A percentile compares a stretch with the other conserved stretches of the same genome.
Evolutionary conservation across 2,888 invertebrate species (phyloP).

Genomic region (Gandaritis pyraliata): DNA sequence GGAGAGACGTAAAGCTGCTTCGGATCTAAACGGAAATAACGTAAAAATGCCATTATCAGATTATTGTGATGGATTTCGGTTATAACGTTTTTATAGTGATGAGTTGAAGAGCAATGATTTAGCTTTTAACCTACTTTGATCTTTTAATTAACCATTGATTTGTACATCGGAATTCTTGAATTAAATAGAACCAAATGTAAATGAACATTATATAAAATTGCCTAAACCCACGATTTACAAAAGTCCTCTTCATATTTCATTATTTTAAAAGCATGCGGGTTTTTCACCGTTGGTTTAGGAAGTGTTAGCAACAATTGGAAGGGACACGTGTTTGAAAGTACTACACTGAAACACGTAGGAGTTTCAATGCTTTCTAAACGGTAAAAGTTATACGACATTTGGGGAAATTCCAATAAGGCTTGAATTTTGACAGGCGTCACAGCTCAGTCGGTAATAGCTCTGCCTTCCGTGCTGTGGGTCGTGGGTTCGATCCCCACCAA

Average conservation of each 20-base stretch:
- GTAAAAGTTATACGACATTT: conserved; percentile 11
- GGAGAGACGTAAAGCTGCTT: background rate
- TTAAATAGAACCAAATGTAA: no score
- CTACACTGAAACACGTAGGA: conserved; percentile 20
- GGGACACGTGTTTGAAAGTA: conserved; percentile 19
- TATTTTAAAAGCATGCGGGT: conserved; percentile 20
- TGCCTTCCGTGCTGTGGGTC: no score
- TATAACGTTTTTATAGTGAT: conserved; percentile 21
- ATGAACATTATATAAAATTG: no score
- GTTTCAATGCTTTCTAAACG: conserved; percentile 21
- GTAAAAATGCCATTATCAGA: conserved; percentile 27
- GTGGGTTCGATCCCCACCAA: no score
- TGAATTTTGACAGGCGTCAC: no score
- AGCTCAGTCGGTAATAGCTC: no score
- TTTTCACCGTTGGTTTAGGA: conserved; percentile 18
- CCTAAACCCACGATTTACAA: background rate
- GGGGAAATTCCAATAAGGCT: background rate
- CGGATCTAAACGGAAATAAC: conserved; percentile 13
- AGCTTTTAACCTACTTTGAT: conserved; percentile 25
- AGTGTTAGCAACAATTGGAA: conserved; percentile 5
- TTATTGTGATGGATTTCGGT: conserved; percentile 27
- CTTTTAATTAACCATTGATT: conserved; percentile 4
- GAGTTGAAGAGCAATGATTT: conserved; percentile 20
- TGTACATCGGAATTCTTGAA: background rate
- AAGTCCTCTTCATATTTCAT: conserved; percentile 1